phyloP scores from a whole-genome alignment of 2,797 vertebrate species.

The Meriones psammophilus region DNA sequence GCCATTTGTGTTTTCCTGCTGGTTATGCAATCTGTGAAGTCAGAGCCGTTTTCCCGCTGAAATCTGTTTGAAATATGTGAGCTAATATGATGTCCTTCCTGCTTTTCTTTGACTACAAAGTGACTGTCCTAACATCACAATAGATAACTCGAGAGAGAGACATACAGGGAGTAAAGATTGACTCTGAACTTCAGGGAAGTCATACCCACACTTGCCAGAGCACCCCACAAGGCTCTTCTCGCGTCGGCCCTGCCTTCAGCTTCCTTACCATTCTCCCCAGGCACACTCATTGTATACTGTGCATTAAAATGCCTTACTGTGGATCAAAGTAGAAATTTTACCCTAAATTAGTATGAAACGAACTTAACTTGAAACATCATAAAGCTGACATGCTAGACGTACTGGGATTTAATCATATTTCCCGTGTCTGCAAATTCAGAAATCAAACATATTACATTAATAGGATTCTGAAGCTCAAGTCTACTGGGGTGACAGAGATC shows the following conservation, averaged over 20 bases:
- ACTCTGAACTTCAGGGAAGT: background rate
- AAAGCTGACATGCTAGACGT: constrained; percentile 58
- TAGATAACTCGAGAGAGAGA: background rate
- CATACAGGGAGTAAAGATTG: accelerated
- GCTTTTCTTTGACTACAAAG: background rate
- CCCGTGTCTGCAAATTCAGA: background rate
- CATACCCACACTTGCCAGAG: accelerated
- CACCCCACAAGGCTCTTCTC: accelerated
- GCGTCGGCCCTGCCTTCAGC: accelerated
- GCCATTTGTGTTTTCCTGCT: background rate
- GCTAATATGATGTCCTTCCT: background rate
- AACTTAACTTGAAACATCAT: constrained; percentile 57
- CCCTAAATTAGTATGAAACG: constrained; percentile 78
- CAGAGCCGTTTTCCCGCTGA: background rate
- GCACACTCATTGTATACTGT: background rate
- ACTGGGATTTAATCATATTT: constrained; percentile 74
- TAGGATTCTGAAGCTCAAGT: constrained; percentile 59
- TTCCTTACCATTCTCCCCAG: background rate
- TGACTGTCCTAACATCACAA: background rate
- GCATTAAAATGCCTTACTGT: background rate
- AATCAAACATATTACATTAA: constrained; percentile 70
- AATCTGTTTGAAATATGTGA: background rate
- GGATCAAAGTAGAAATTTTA: constrained; percentile 68
- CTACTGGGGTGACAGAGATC: constrained; percentile 13
- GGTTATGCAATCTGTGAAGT: background rate